phyloP scores from a whole-genome alignment of 2,797 vertebrate genomes.

The Micromesistius poutassou region DNA sequence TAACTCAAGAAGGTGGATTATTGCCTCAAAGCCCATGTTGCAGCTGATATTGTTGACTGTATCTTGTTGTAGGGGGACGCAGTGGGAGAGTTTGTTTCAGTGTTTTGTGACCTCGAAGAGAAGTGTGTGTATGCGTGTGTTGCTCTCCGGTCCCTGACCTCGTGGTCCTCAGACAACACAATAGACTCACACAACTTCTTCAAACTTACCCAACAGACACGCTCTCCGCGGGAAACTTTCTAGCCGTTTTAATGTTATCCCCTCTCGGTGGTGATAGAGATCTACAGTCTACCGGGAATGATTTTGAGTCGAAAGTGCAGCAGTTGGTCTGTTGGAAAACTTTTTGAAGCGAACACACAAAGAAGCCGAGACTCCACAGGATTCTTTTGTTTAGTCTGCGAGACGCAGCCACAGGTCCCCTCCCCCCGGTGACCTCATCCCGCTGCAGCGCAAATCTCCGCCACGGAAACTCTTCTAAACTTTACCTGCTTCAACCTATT shows the following conservation, averaged over 20 bases:
- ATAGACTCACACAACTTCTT: conserved; percentile 59
- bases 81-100: neutral
- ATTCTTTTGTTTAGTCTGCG: conserved; percentile 83
- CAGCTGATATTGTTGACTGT: no score
- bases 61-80: no score
- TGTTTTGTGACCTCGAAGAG: conserved; percentile 66
- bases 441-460: conserved; percentile 38
- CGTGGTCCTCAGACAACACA: conserved; percentile 66
- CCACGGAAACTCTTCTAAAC: no score
- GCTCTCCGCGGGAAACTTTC: neutral
- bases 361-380: conserved; percentile 57
- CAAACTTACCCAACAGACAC: conserved; percentile 42
- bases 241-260: no score
- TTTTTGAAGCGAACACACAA: conserved; percentile 59
- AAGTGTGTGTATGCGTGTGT: conserved; percentile 36
- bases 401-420: conserved; percentile 81
- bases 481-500: neutral
- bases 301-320: neutral
- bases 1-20: no score
- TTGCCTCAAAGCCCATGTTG: no score
- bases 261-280: no score
- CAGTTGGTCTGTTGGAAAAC: conserved; percentile 40
- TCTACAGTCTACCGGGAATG: no score
- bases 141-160: conserved; percentile 64
- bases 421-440: conserved; percentile 70